Evolutionary conservation across 2,113 vertebrate species (phyloP).

Genomic region (Poeciliopsis prolifica): DNA sequence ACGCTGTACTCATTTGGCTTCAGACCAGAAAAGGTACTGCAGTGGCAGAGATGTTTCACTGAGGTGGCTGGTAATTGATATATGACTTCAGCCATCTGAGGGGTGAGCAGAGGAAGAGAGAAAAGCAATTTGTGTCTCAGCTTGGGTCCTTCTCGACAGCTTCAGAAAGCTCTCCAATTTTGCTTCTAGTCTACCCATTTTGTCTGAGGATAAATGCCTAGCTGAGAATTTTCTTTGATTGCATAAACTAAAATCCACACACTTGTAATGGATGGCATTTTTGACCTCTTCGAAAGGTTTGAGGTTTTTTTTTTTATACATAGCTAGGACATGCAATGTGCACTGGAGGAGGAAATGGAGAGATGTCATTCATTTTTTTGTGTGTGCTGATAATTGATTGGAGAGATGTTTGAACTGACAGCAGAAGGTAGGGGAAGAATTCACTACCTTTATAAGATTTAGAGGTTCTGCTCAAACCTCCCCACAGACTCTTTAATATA

Average conservation of each 20-base stretch:
- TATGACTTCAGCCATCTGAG: slow-evolving; percentile 62
- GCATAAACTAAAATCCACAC: slow-evolving; percentile 42
- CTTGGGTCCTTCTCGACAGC: slow-evolving; percentile 61
- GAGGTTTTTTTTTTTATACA: slow-evolving; percentile 37
- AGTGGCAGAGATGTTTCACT: slow-evolving; percentile 53
- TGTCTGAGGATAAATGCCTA: slow-evolving; percentile 63
- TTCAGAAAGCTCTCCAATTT: slow-evolving; percentile 66
- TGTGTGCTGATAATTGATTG: slow-evolving; percentile 19
- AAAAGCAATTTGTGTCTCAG: slow-evolving; percentile 70
- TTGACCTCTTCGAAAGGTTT: slow-evolving; percentile 40
- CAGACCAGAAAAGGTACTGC: slow-evolving; percentile 57
- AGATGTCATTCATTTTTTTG: slow-evolving; percentile 40
- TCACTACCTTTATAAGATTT: slow-evolving; percentile 53
- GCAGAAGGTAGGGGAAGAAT: slow-evolving; percentile 42
- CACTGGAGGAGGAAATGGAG: slow-evolving; percentile 17
- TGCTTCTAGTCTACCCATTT: slow-evolving; percentile 62
- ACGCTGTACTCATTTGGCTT: slow-evolving; percentile 43
- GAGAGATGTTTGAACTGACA: slow-evolving; percentile 53
- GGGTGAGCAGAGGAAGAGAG: slow-evolving; percentile 52
- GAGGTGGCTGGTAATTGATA: slow-evolving; percentile 67
- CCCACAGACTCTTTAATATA: slow-evolving; percentile 64
- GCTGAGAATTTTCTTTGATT: slow-evolving; percentile 61
- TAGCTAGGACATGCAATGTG: slow-evolving; percentile 19
- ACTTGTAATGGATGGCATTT: slow-evolving; percentile 35
- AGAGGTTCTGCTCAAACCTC: slow-evolving; percentile 57